Evolutionary conservation across 2,888 invertebrate species (phyloP).

Genomic region (Dasysyrphus tricinctus): DNA sequence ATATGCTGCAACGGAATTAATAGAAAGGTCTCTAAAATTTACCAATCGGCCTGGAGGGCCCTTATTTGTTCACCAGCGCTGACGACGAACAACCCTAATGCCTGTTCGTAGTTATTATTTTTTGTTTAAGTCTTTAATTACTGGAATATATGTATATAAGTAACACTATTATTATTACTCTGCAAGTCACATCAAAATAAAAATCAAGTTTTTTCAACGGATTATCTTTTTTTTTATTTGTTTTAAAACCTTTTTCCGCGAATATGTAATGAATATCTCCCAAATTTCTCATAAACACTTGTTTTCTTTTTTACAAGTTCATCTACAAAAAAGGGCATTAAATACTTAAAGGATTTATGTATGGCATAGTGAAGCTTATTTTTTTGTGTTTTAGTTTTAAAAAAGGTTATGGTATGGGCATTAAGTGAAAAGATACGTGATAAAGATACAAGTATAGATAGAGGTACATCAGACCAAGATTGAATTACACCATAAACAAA

Average conservation of each 20-base stretch:
- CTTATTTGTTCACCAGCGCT: no score
- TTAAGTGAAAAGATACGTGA: constrained; percentile 60
- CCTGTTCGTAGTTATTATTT: no score
- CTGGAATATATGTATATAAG: neutral
- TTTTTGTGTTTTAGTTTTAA: constrained; percentile 29
- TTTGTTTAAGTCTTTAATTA: neutral
- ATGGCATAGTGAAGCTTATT: constrained; percentile 28
- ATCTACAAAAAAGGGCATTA: neutral
- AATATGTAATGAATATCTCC: neutral
- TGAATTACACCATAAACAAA: constrained; percentile 61
- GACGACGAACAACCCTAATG: no score
- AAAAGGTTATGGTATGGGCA: constrained; percentile 41
- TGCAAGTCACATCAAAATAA: neutral
- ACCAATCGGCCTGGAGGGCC: no score
- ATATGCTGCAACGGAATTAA: no score
- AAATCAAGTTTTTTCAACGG: neutral
- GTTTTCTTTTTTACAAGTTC: neutral
- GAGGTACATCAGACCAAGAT: constrained; percentile 57
- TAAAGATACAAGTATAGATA: constrained; percentile 53
- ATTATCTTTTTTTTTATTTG: neutral
- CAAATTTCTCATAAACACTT: neutral
- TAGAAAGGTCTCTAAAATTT: no score
- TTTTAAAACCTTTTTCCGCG: neutral
- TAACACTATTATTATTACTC: neutral
- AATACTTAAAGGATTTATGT: neutral